These are phyloP conservation scores for Molossus alvarezi DNA, from an alignment of 2,797 vertebrate genomes.

Conservation along the genomic window DNA sequence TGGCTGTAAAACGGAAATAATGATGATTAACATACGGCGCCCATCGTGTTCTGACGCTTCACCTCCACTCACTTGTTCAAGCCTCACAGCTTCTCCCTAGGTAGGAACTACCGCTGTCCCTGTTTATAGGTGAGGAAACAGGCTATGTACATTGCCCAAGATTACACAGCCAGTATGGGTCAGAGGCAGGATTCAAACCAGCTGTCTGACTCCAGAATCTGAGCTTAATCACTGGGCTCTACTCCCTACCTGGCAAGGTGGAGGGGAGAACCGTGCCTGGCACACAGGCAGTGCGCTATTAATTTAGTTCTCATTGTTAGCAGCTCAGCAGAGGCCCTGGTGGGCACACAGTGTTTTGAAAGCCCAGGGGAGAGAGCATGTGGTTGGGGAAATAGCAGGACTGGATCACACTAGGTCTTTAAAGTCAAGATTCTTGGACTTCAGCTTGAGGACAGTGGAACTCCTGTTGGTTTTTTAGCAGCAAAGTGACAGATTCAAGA, in stretches of 20 bases:
- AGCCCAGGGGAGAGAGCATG: background rate
- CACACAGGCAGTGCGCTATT: background rate
- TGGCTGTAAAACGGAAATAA: background rate
- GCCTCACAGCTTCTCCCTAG: background rate
- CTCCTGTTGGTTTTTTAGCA: background rate
- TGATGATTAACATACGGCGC: accelerated
- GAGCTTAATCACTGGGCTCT: background rate
- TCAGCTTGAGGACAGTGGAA: background rate
- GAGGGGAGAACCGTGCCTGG: background rate
- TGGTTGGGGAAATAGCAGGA: background rate
- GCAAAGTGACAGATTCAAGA: background rate
- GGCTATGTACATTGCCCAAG: background rate
- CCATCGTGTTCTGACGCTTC: background rate
- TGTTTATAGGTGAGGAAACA: background rate
- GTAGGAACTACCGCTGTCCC: background rate
- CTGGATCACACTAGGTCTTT: background rate
- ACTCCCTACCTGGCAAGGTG: background rate
- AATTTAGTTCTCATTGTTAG: background rate
- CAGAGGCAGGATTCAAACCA: background rate
- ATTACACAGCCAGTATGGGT: background rate
- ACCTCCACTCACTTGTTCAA: background rate
- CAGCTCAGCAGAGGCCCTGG: background rate
- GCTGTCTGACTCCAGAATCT: background rate
- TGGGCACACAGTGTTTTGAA: background rate
- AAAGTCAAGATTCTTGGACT: background rate